Evolutionary conservation across 2,888 invertebrate genomes (phyloP).

Genomic region (Melangyna quadrimaculata): DNA sequence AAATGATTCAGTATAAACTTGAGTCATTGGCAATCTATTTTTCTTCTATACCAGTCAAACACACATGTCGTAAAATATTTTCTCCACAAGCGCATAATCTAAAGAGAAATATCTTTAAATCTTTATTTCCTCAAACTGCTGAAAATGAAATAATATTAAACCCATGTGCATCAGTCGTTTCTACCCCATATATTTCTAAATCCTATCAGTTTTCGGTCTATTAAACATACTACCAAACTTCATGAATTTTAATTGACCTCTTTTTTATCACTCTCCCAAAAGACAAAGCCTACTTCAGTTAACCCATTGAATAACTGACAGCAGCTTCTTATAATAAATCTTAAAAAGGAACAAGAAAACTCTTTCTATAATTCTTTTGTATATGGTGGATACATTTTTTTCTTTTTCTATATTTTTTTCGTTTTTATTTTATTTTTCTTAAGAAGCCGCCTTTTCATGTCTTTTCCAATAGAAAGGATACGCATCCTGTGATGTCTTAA

Average conservation of each 20-base stretch:
- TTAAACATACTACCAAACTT: constrained; percentile 3
- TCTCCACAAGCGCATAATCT: too few species aligned
- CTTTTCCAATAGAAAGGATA: constrained; percentile 21
- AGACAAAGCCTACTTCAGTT: constrained; percentile 10
- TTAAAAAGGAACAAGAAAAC: neutral
- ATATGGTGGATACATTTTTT: neutral
- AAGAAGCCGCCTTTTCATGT: constrained; percentile 2
- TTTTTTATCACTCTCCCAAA: neutral
- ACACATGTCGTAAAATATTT: too few species aligned
- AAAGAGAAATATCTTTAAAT: too few species aligned
- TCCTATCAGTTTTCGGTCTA: constrained; percentile 5
- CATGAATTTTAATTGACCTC: constrained; percentile 11
- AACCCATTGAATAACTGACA: neutral
- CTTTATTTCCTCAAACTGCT: too few species aligned
- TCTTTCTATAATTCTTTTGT: neutral
- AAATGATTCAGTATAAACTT: too few species aligned
- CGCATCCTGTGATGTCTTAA: neutral
- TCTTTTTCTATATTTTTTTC: neutral
- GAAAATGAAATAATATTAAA: neutral
- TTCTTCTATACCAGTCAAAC: too few species aligned
- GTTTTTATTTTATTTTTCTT: neutral
- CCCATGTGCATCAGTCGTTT: neutral
- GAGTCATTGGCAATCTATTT: too few species aligned
- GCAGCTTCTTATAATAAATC: neutral
- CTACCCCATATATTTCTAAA: neutral